These are phyloP conservation scores for Zeuzera pyrina DNA, from an alignment of 2,888 invertebrate species.

Conservation along the genomic window DNA sequence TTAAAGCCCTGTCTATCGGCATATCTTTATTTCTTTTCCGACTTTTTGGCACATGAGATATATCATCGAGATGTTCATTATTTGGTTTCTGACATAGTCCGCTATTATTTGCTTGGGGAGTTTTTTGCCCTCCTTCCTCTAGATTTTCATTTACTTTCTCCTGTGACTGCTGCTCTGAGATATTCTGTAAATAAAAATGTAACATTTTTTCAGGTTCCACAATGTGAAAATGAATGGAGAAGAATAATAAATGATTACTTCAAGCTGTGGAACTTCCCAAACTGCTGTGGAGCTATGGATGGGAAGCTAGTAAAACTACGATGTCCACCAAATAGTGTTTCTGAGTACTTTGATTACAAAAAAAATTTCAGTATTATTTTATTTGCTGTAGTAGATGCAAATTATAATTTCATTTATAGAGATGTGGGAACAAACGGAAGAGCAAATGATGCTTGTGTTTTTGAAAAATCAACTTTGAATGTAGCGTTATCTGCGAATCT, in stretches of 20 bases:
- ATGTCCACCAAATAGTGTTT: slow-evolving; percentile 17
- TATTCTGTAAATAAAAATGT: not conserved
- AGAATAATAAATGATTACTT: slow-evolving; percentile 17
- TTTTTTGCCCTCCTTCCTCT: not conserved
- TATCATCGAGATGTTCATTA: not conserved
- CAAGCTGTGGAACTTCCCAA: slow-evolving; percentile 19
- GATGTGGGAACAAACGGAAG: slow-evolving; percentile 11
- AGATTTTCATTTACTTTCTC: not conserved
- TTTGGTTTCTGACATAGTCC: not conserved
- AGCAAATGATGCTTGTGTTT: slow-evolving; percentile 5
- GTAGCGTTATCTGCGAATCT: not conserved
- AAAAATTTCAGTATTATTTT: slow-evolving; percentile 2
- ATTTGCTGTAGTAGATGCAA: slow-evolving; percentile 5
- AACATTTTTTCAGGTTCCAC: slow-evolving; percentile 15
- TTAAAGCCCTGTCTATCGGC: not conserved
- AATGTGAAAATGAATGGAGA: slow-evolving; percentile 16
- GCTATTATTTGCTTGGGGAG: not conserved
- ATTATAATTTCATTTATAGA: slow-evolving; percentile 9
- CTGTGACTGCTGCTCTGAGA: not conserved
- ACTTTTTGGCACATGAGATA: not conserved
- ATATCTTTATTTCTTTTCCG: not conserved
- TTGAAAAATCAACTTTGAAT: not conserved
- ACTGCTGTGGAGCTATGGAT: slow-evolving; percentile 20
- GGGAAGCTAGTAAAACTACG: slow-evolving; percentile 22
- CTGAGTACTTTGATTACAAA: slow-evolving; percentile 24